Base-by-base conservation (phyloP, 2,797 vertebrate species). In the Etheostoma perlongum region DNA sequence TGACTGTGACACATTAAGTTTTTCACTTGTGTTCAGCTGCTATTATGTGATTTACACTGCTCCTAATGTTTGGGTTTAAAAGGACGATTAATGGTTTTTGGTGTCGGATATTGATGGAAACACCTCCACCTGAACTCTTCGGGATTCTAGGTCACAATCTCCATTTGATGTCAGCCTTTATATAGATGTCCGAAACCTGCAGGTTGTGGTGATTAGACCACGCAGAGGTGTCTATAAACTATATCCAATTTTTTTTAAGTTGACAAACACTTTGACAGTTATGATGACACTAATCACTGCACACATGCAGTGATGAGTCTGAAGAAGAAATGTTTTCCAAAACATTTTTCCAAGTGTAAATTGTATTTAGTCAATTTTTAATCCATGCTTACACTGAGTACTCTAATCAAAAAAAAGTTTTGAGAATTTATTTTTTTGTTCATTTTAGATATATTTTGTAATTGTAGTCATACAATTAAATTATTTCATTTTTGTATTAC, bases 31-130 rank as follows among this genome's bases (percentile, higher is more conserved):
- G 40, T 42, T 61, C 46, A 36, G 73, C 42, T 58, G 55, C 73
- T 48, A 58, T 33, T 70, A 51, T 33, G 25, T 59, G 66, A 58
- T 67, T 62, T 42, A 25, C 16, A 18, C 42, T 64, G 63, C 55
- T 78, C 19, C 73, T 72, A 33, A 44, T 54, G 44, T 79, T 49
- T 79, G 36, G 36, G 10, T 73, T 85, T 85, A 76, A 86, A 83
- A 59, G 69, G 70, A 78, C 4, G 0, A 4, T 80, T 40, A 1
- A 49, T 30, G 19, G 15, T 71, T 82, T 81, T n/a, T 25, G 49
- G 33, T 59, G 30, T 71, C 4, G 2, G 67, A 76, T 36, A 27
- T 11, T 53, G 55, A 65, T 7, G 2, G 46, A 72, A 67, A 73
- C 52, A 21, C 58, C 47, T 33, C 4, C 47, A n/a, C 13, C 57